Evolutionary conservation across 2,888 invertebrate species (phyloP).

Genomic region (Caenorhabditis zanzibari): DNA sequence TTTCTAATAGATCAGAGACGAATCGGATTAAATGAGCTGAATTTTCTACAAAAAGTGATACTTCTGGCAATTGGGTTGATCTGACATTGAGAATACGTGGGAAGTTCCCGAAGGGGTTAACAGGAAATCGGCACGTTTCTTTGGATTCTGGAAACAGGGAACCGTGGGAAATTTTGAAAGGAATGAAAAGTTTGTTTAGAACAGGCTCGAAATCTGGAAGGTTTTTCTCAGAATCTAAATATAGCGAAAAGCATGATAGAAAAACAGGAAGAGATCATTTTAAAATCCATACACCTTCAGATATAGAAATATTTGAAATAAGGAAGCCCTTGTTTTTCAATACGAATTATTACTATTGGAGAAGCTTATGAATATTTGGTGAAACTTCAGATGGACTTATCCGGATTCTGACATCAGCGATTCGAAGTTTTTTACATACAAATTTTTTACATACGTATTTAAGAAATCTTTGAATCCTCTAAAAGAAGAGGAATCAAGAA

Average conservation of each 20-base stretch:
- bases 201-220: not conserved
- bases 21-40: slow-evolving; percentile 24
- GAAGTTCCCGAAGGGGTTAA: not conserved
- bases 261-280: slow-evolving; percentile 1
- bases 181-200: not conserved
- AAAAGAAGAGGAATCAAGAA: too few species aligned
- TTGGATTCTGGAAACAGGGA: not conserved
- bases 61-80: slow-evolving; percentile 1
- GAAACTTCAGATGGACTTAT: too few species aligned
- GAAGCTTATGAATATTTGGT: too few species aligned
- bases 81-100: slow-evolving; percentile 8
- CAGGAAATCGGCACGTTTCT: not conserved
- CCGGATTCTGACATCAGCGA: too few species aligned
- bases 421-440: too few species aligned
- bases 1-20: slow-evolving; percentile 26
- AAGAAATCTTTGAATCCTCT: too few species aligned
- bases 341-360: not conserved
- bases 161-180: not conserved
- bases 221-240: slow-evolving; percentile 11
- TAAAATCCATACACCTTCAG: not conserved
- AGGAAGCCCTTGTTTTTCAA: slow-evolving; percentile 4
- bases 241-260: not conserved
- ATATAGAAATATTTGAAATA: not conserved
- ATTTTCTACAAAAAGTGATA: not conserved
- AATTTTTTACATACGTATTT: too few species aligned